Conservation (phyloP, 2,113 vertebrate species). For the Eulemur rufifrons region DNA sequence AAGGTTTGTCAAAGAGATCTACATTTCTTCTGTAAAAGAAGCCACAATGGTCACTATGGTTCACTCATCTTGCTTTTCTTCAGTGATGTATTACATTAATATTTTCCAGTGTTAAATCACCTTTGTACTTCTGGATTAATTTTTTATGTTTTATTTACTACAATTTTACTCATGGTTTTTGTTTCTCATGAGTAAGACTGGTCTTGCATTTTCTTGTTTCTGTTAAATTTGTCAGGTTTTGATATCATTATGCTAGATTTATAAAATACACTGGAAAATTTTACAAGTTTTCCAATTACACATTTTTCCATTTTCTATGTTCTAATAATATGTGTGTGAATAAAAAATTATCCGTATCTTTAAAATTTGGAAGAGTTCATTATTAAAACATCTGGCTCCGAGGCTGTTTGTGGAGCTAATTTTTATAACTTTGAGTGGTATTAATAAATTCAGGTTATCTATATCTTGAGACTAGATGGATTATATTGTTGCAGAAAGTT, state of each 20-base stretch:
- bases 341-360: background rate
- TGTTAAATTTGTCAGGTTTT: conserved; percentile 38
- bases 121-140: background rate
- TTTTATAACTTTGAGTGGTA: background rate
- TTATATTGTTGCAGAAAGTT: background rate
- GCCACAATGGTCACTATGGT: background rate
- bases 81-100: background rate
- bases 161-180: background rate
- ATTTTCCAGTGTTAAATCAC: background rate
- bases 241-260: background rate
- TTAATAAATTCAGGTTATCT: background rate
- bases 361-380: background rate
- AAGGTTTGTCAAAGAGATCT: background rate
- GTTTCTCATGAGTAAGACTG: conserved; percentile 10
- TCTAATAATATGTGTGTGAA: background rate
- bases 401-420: background rate
- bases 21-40: conserved; percentile 35
- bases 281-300: background rate
- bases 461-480: background rate
- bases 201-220: background rate
- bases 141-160: background rate
- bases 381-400: conserved; percentile 24
- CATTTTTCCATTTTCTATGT: conserved; percentile 2
- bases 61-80: background rate
- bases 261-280: conserved; percentile 19